Conservation (phyloP, 2,797 vertebrate genomes). For the Lagodon rhomboides region DNA sequence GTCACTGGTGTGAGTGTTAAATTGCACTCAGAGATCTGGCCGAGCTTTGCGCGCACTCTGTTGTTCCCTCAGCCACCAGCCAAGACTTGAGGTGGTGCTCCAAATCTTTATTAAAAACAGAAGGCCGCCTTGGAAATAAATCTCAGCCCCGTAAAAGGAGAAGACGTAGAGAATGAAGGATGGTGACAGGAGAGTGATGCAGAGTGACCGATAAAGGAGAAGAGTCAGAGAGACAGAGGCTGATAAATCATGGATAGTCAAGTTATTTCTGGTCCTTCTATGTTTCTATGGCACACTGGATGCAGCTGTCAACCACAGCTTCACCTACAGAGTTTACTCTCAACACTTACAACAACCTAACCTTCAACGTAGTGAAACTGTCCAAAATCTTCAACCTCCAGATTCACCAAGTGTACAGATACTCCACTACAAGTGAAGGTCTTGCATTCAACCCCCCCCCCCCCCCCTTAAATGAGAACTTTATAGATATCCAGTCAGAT, state of each 20-base stretch:
- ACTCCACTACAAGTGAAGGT: neutral
- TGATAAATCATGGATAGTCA: conserved; percentile 47
- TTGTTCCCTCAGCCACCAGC: conserved; percentile 68
- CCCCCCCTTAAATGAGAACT: too few species aligned
- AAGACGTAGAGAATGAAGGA: conserved; percentile 33
- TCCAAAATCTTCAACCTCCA: neutral
- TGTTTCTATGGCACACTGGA: conserved; percentile 3
- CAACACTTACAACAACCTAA: conserved; percentile 11
- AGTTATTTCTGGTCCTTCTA: conserved; percentile 38
- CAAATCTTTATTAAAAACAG: conserved; percentile 86
- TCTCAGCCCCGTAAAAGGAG: conserved; percentile 52
- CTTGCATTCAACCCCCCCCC: neutral
- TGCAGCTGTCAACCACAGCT: conserved; percentile 21
- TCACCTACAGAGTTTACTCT: conserved; percentile 13
- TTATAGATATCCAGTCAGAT: too few species aligned
- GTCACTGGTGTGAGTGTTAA: conserved; percentile 62
- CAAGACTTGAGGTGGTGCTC: conserved; percentile 69
- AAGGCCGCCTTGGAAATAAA: conserved; percentile 73
- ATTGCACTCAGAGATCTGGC: conserved; percentile 65
- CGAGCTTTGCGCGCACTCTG: conserved; percentile 38
- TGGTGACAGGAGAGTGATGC: conserved; percentile 41
- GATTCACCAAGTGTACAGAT: neutral
- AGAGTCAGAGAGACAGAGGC: conserved; percentile 34
- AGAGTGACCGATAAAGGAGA: conserved; percentile 52
- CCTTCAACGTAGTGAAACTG: neutral